Evolutionary conservation across 2,888 invertebrate species (phyloP).

Genomic region (Rhopalosiphum nymphaeae): DNA sequence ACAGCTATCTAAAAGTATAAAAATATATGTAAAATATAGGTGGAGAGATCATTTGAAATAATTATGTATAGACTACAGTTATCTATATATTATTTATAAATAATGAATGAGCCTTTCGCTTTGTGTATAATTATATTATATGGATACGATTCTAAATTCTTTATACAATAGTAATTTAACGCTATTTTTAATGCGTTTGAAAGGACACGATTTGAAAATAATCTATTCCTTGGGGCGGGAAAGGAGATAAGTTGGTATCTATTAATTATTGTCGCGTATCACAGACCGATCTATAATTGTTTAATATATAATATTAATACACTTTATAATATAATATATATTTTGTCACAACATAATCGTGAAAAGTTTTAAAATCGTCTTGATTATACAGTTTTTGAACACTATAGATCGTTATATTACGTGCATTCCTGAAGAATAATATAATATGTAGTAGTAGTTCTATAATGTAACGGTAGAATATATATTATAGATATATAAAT

Average conservation of each 20-base stretch:
- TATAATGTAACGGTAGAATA: neutral
- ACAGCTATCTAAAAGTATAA: too few relatives aligned
- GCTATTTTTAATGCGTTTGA: neutral
- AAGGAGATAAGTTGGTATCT: too few relatives aligned
- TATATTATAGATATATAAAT: too few relatives aligned
- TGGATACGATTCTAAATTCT: neutral
- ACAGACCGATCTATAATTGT: neutral
- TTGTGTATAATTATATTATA: neutral
- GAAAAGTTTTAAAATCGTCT: conserved; percentile 33
- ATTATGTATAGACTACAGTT: neutral
- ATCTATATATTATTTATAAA: neutral
- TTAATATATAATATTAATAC: neutral
- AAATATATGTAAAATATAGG: too few relatives aligned
- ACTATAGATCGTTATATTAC: neutral
- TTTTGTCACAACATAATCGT: conserved; percentile 20
- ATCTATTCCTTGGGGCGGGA: neutral
- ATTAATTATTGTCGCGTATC: neutral
- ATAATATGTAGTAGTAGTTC: neutral
- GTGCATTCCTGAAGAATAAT: neutral
- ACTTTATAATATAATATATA: neutral
- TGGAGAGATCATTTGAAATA: neutral
- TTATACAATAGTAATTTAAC: neutral
- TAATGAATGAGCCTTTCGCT: neutral
- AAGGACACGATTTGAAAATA: neutral
- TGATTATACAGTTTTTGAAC: conserved; percentile 17